Conservation (phyloP, 2,797 vertebrate genomes). For the Hipposideros larvatus region DNA sequence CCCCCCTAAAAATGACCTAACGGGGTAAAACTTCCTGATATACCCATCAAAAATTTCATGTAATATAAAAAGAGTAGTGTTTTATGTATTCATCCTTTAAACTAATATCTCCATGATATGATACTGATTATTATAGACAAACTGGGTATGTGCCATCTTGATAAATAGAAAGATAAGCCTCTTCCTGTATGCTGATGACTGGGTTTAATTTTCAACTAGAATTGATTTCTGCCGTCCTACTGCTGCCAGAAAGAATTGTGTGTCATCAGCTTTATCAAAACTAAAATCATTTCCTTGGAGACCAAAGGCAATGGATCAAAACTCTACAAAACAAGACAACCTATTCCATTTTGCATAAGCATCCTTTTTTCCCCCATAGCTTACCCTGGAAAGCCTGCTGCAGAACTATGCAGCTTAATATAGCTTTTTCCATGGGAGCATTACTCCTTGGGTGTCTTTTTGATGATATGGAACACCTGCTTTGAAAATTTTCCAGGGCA, state of each 20-base stretch:
- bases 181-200: not conserved
- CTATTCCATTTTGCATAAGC: not conserved
- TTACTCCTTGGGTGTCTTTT: not conserved
- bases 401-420: not conserved
- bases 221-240: conserved; percentile 47
- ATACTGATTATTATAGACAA: conserved; percentile 36
- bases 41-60: not conserved
- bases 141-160: not conserved
- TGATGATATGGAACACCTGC: conserved; percentile 56
- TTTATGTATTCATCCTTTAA: conserved; percentile 57
- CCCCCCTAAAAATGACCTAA: not conserved
- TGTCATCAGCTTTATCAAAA: conserved; percentile 61
- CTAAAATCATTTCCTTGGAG: conserved; percentile 70
- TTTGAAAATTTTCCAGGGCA: conserved; percentile 52
- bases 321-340: not conserved
- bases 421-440: not conserved
- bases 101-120: not conserved
- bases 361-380: not conserved
- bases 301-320: conserved; percentile 69
- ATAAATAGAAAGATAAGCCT: conserved; percentile 4
- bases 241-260: conserved; percentile 1
- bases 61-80: not conserved
- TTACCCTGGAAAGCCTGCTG: not conserved
- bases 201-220: conserved; percentile 65
- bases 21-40: not conserved